Base-by-base conservation (phyloP, 2,888 invertebrate species). In the Zaprionus lineosus region DNA sequence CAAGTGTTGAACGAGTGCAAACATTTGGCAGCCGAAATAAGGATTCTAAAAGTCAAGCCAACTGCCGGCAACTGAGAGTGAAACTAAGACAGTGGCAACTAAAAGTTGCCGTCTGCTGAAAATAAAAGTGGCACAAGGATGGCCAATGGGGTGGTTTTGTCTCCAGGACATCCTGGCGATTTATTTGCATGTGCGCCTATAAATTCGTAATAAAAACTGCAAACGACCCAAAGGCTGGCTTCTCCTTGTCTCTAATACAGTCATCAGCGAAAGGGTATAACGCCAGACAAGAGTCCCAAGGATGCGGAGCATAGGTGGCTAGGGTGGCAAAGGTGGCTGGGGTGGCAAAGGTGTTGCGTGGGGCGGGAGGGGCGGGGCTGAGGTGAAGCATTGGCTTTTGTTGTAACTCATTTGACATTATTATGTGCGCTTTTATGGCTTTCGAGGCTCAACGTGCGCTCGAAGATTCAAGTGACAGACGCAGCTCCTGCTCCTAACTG, bases 181-280 rank as follows among this genome's bases (percentile, higher is more conserved):
- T 86, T 86, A 86, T 86, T 77, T 75, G 72, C 77, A 74, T 82
- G 74, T 69, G 77, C 77, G 86, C 79, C 86, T 86, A 87, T 86
- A 86, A 86, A 86, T 86, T 82, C 74, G 86, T 78, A 85, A 86
- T 86, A 87, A 87, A 87, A 87, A 84, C 70, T 71, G 84, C 65
- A 79, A 86, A 82, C 85, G 82, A 83, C 81, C 86, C 39, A 66
- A 71, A 65, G 76, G 64, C 60, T 59, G 69, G 52, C 67, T 55
- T 46, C 39, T 47, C 57, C 72, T n/a, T n/a, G 59, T 48, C 77
- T 72, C 66, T 86, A 86, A 83, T 86, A 81, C 73, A 83, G 74
- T 84, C 82, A 84, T 83, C 86, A 72, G 74, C 48, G 70, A 71
- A 74, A 63, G 74, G 75, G 84, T 75, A 52, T 51, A 37, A 34